Conservation (phyloP, 1,140 invertebrate genomes). For the Lordiphosa collinella region DNA sequence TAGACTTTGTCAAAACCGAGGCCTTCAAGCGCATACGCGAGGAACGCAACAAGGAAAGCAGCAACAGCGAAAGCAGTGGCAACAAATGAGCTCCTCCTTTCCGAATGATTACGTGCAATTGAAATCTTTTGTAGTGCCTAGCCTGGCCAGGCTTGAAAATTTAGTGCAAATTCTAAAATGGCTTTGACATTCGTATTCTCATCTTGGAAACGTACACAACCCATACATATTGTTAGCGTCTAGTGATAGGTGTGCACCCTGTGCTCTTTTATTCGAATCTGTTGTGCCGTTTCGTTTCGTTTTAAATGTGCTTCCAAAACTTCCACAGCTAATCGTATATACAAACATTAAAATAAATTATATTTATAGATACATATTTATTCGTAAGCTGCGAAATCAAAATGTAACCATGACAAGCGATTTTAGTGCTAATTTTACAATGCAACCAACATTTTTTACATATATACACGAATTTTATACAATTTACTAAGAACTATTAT, state of each 20-base stretch:
- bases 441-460: conserved; percentile 31
- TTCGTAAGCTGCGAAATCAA: conserved; percentile 39
- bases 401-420: conserved; percentile 35
- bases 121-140: conserved; percentile 45
- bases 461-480: conserved; percentile 32
- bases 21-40: conserved; percentile 93
- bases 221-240: conserved; percentile 9
- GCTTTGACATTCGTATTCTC: conserved; percentile 34
- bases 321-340: conserved; percentile 24
- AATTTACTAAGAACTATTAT: conserved; percentile 8
- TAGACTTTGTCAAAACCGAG: conserved; percentile 95
- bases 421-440: conserved; percentile 66
- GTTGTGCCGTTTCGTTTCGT: conserved; percentile 17
- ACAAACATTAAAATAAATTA: conserved; percentile 6
- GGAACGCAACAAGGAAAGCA: conserved; percentile 84
- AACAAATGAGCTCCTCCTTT: conserved; percentile 5
- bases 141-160: conserved; percentile 13
- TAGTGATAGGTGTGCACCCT: conserved; percentile 17
- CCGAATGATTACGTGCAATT: conserved; percentile 48
- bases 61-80: conserved; percentile 16
- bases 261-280: conserved; percentile 20
- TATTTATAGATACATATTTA: conserved; percentile 8
- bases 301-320: conserved; percentile 55
- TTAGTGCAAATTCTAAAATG: conserved; percentile 49
- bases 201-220: conserved; percentile 7